phyloP scores from a whole-genome alignment of 2,113 vertebrate genomes.

The Upupa epops region DNA sequence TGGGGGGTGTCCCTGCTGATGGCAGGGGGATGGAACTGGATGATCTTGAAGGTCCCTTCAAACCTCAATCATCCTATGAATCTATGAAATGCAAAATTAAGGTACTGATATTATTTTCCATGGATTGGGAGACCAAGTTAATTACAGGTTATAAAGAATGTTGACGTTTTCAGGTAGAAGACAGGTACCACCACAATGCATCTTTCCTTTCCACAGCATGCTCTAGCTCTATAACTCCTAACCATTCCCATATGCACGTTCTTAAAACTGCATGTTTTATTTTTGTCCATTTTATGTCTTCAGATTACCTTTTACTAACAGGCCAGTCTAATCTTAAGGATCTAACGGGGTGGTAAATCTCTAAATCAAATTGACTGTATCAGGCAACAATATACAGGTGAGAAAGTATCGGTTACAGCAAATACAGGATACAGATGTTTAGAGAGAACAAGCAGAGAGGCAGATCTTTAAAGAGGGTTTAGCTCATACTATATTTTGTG shows the following conservation, averaged over 20 bases:
- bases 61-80: too few relatives aligned
- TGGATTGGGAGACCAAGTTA: not conserved
- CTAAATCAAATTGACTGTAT: conserved; percentile 48
- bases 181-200: not conserved
- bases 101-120: not conserved
- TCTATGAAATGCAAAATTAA: not conserved
- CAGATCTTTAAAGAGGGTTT: not conserved
- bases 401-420: conserved; percentile 50
- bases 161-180: not conserved
- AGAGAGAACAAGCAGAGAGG: not conserved
- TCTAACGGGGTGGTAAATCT: conserved; percentile 20
- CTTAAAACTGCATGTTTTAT: not conserved
- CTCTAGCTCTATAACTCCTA: not conserved
- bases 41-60: too few relatives aligned
- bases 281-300: conserved; percentile 23
- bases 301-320: conserved; percentile 37
- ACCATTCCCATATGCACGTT: conserved; percentile 9
- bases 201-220: not conserved
- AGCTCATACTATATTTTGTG: not conserved
- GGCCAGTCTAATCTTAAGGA: conserved; percentile 7
- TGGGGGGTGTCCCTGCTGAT: too few relatives aligned
- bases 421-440: conserved; percentile 37
- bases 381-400: not conserved
- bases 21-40: too few relatives aligned
- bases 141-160: not conserved